Evolutionary conservation across 2,888 invertebrate genomes (phyloP).

Genomic region (Mesoligia furuncula): DNA sequence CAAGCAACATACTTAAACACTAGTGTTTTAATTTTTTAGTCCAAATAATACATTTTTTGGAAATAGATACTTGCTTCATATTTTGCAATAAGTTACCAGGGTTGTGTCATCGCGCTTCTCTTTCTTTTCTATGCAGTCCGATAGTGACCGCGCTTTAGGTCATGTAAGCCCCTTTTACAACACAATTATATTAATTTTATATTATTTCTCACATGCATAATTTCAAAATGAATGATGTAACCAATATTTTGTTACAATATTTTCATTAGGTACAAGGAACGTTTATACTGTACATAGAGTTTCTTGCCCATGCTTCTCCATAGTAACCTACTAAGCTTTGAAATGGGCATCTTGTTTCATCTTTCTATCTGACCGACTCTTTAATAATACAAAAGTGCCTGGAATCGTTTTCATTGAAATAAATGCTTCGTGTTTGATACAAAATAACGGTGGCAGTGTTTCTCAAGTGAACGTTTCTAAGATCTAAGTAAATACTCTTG

Average conservation of each 20-base stretch:
- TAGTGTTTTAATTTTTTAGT: too few species aligned
- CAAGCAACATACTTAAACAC: too few species aligned
- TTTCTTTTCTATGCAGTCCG: too few species aligned
- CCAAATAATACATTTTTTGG: too few species aligned
- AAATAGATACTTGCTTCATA: too few species aligned
- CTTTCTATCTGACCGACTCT: neutral
- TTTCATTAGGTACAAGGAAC: too few species aligned
- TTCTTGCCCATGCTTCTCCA: neutral
- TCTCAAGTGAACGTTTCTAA: neutral
- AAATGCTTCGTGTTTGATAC: neutral
- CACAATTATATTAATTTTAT: neutral
- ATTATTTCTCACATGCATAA: neutral
- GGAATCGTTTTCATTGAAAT: neutral
- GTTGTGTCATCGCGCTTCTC: too few species aligned
- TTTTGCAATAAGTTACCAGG: too few species aligned
- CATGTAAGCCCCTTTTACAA: too few species aligned
- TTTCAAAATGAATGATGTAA: neutral
- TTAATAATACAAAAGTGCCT: neutral
- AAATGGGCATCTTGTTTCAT: neutral
- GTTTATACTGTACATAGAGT: neutral
- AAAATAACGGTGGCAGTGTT: too few species aligned
- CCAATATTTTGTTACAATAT: neutral
- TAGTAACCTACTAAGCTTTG: neutral
- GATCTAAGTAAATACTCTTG: neutral
- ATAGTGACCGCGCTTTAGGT: too few species aligned